Evolutionary conservation across 1,140 invertebrate species (phyloP).

Genomic region (Pachyrhynchus sulphureomaculatus): DNA sequence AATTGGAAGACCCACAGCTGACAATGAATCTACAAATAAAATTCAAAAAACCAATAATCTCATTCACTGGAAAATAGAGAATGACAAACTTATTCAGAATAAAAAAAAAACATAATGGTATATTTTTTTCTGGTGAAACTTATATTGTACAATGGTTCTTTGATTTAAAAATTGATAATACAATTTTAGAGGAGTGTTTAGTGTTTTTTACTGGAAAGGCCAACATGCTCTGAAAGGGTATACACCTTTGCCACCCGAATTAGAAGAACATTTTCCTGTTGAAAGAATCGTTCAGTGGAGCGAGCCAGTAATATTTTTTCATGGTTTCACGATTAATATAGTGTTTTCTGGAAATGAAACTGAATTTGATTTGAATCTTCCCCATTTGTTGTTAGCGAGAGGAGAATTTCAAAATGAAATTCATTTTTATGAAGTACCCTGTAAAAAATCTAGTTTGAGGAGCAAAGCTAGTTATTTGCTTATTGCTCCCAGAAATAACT

Average conservation of each 20-base stretch:
- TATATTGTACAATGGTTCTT: constrained; percentile 36
- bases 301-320: constrained; percentile 37
- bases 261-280: constrained; percentile 33
- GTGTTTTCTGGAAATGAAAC: constrained; percentile 25
- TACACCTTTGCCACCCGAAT: constrained; percentile 32
- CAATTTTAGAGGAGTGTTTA: constrained; percentile 11
- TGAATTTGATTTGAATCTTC: constrained; percentile 17
- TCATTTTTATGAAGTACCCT: constrained; percentile 37
- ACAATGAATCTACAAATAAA: constrained; percentile 13
- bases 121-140: constrained; percentile 28
- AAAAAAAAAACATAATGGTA: not conserved
- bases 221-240: constrained; percentile 29
- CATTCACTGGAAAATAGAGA: constrained; percentile 31
- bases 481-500: constrained; percentile 16
- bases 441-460: constrained; percentile 26
- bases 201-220: constrained; percentile 38
- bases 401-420: constrained; percentile 35
- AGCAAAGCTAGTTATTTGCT: constrained; percentile 33
- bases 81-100: constrained; percentile 17
- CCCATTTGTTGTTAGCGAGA: constrained; percentile 32
- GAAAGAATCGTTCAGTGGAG: constrained; percentile 37
- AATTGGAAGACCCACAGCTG: constrained; percentile 2
- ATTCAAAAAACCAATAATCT: constrained; percentile 20
- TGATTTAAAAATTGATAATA: constrained; percentile 23
- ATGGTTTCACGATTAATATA: constrained; percentile 22